A percentile compares a stretch with the other conserved stretches of the same genome.
Conservation (phyloP, 2,888 invertebrate genomes). For the Amiota minor region DNA sequence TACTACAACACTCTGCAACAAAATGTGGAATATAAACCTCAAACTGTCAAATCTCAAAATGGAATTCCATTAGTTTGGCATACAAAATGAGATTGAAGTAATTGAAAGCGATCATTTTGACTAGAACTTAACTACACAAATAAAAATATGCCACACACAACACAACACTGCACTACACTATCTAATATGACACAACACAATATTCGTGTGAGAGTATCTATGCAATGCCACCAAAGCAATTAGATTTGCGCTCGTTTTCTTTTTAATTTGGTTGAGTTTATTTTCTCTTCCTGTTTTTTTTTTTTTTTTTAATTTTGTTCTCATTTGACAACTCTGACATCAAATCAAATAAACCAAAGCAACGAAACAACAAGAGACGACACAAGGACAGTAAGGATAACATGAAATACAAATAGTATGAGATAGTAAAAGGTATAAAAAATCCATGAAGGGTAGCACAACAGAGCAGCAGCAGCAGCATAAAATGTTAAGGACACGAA, state of each 20-base stretch:
- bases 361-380: not conserved
- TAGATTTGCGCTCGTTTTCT: no score
- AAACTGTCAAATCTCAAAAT: conserved; percentile 43
- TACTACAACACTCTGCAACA: not conserved
- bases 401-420: not conserved
- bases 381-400: conserved; percentile 13
- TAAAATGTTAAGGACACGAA: not conserved
- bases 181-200: not conserved
- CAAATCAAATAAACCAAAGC: conserved; percentile 8
- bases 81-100: conserved; percentile 34
- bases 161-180: not conserved
- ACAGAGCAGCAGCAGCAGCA: not conserved
- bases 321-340: not conserved
- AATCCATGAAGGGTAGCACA: not conserved
- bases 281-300: no score
- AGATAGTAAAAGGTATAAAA: not conserved
- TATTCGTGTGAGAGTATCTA: not conserved
- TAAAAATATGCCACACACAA: conserved; percentile 2
- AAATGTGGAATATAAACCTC: conserved; percentile 27
- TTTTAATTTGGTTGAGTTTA: no score
- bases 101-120: conserved; percentile 39
- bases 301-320: no score
- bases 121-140: conserved; percentile 20
- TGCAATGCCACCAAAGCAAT: not conserved
- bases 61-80: conserved; percentile 46